phyloP scores from a whole-genome alignment of 1,140 invertebrate genomes.

The Leptinotarsa undecemlineata region DNA sequence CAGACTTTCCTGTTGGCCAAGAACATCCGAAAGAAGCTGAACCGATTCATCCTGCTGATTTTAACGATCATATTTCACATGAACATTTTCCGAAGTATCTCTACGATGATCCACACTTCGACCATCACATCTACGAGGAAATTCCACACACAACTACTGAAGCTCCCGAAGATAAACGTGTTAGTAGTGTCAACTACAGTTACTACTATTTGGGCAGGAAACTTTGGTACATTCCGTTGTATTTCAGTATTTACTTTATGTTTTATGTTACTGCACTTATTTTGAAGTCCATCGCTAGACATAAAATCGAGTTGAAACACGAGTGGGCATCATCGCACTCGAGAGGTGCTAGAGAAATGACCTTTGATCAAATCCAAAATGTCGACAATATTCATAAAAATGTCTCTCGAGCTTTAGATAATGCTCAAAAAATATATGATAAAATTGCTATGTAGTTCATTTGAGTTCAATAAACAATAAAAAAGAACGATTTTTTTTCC shows the following conservation, averaged over 20 bases:
- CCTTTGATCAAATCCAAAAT: conserved; percentile 28
- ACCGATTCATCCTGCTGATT: conserved; percentile 10
- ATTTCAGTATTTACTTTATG: conserved; percentile 83
- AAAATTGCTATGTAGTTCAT: conserved; percentile 41
- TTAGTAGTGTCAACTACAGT: conserved; percentile 73
- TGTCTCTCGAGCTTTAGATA: conserved; percentile 43
- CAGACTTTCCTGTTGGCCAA: conserved; percentile 34
- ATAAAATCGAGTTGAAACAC: conserved; percentile 64
- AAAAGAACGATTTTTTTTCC: no score
- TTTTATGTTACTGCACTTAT: conserved; percentile 78
- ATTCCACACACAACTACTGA: conserved; percentile 57
- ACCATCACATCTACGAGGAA: conserved; percentile 56
- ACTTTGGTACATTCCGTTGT: conserved; percentile 79
- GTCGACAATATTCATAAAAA: conserved; percentile 44
- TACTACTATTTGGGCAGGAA: conserved; percentile 82
- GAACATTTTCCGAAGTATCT: conserved; percentile 38
- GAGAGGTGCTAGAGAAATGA: conserved; percentile 35
- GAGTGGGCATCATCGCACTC: conserved; percentile 41
- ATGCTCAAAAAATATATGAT: conserved; percentile 43
- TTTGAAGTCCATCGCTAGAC: conserved; percentile 75
- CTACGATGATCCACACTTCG: conserved; percentile 40
- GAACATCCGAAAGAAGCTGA: conserved; percentile 23
- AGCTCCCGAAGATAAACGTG: conserved; percentile 60
- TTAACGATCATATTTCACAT: conserved; percentile 14
- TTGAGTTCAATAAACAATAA: not conserved